Evolutionary conservation across 2,797 vertebrate genomes (phyloP), one percentile per base, ranked within the genome.

Genomic region (Danio albolineatus): DNA sequence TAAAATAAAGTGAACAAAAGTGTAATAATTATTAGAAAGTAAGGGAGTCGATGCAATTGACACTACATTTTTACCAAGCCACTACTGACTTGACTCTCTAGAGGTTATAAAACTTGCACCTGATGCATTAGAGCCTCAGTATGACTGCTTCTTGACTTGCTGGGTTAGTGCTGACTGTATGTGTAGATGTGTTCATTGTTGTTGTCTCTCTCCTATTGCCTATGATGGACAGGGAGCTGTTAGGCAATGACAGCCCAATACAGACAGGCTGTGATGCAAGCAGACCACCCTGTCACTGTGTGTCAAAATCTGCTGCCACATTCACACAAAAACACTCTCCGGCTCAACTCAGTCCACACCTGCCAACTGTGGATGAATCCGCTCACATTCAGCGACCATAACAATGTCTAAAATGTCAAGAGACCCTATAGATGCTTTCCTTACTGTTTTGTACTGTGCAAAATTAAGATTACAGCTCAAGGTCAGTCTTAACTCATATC

Each of bases 231-330:
- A 93, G 81, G 86, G 89, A 85, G 87, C 89, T 93, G 89, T 85
- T 87, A 90, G 92, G 91, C 92, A 93, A 95, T 95, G 95, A 94
- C 96, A 96, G 90, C 88, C 91, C 91, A 93, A 95, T 90, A 93
- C 89, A 95, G 95, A 93, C 92, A 91, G 93, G 90, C 93, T 93
- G 91, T 96, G 95, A 97, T 96, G 95, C 94, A 89, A 95, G 93
- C 92, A 85, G 95, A 96, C 95, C 88, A 91, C 94, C 94, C 90
- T 95, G 96, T 95, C 95, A 95, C 93, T 95, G 94, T 95, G 95
- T 96, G 96, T 96, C 94, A 95, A 93, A 95, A 94, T 95, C 95
- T 96, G 93, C 94, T 95, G 44, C 19, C 89, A 83, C 85, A 85
- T 61, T 82, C 83, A 86, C 82, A 86, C 74, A 57, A 1, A 54